phyloP scores from a whole-genome alignment of 2,113 vertebrate genomes.

The Lamprotornis superbus region DNA sequence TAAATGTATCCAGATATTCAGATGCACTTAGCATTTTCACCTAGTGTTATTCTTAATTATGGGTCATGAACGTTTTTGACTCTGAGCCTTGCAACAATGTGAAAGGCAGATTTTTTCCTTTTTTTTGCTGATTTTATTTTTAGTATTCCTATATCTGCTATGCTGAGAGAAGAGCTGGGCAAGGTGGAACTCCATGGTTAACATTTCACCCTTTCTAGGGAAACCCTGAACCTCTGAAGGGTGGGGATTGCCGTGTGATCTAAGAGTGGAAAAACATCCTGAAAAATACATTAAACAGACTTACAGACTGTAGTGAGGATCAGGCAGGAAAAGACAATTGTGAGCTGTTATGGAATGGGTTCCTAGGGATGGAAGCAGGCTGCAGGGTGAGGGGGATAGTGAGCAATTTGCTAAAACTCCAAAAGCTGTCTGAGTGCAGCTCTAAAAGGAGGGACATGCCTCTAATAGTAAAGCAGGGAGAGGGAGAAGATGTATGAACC shows the following conservation, averaged over 20 bases:
- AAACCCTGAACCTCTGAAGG: not conserved
- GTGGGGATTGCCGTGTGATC: not conserved
- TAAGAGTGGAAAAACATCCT: not conserved
- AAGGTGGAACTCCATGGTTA: not conserved
- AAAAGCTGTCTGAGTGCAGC: not conserved
- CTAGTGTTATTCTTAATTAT: not conserved
- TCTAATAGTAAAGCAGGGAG: not conserved
- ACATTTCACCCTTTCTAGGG: not conserved
- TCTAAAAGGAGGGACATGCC: not conserved
- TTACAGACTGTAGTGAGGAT: not conserved
- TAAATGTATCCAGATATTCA: not conserved
- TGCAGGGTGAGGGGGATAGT: not conserved
- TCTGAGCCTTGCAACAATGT: not conserved
- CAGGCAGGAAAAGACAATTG: not conserved
- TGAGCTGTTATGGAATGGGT: not conserved
- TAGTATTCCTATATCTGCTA: not conserved
- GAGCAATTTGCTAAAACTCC: not conserved
- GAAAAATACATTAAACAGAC: not conserved
- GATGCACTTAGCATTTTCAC: rapidly evolving
- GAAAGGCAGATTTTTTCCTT: not conserved
- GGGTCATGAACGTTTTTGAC: not conserved
- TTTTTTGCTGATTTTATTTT: not conserved
- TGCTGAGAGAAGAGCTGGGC: not conserved
- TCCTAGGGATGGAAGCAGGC: not conserved
- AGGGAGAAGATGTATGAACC: not conserved